Conservation (phyloP, 2,888 invertebrate genomes). For the Smittia sp. region DNA sequence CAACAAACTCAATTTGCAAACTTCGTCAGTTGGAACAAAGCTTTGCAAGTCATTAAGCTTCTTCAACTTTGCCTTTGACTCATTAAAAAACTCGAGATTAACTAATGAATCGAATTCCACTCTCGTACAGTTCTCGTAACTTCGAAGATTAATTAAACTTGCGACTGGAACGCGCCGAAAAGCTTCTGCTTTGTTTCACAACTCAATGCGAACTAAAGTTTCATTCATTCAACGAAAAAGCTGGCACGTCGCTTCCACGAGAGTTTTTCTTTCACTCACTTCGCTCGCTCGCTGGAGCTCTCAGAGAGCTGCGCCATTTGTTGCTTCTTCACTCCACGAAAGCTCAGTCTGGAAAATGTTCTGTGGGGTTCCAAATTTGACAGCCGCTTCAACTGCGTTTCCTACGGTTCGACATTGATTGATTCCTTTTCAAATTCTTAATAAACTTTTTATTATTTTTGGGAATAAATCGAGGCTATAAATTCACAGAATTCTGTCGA, state of each 20-base stretch:
- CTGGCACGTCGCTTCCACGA: background rate
- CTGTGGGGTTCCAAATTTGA: background rate
- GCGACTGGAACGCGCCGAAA: background rate
- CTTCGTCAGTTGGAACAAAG: background rate
- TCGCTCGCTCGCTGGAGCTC: background rate
- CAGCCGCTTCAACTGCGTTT: background rate
- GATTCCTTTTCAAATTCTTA: background rate
- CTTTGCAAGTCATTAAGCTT: background rate
- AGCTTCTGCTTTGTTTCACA: background rate
- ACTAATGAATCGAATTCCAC: no score
- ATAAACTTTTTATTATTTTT: background rate
- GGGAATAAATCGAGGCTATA: background rate
- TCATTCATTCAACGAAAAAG: background rate
- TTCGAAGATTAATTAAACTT: background rate
- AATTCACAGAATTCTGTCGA: no score
- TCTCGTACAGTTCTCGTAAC: background rate
- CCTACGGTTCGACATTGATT: background rate
- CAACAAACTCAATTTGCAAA: background rate
- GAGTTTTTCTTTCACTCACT: background rate
- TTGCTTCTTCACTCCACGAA: background rate
- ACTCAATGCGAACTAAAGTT: background rate
- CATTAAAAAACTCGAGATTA: background rate
- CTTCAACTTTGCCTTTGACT: background rate
- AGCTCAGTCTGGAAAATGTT: background rate
- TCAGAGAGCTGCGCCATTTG: constrained; percentile 12